These are phyloP conservation scores for Meriones psammophilus DNA, from an alignment of 2,797 vertebrate genomes.

Conservation along the genomic window DNA sequence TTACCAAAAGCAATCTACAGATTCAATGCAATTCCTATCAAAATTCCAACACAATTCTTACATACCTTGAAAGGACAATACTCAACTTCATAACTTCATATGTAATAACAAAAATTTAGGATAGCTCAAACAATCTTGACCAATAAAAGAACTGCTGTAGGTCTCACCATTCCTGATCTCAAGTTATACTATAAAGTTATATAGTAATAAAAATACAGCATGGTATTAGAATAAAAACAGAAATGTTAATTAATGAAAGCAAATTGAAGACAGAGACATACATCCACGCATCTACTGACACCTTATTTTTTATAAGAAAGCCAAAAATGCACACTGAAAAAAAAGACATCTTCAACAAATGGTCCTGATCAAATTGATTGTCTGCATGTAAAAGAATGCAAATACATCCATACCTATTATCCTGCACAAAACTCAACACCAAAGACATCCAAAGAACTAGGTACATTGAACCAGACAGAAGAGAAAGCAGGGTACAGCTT, in stretches of 20 bases:
- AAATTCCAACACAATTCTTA: background rate
- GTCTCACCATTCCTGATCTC: background rate
- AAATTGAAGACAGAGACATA: background rate
- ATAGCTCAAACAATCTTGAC: background rate
- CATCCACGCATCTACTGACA: background rate
- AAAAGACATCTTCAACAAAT: background rate
- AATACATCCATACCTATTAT: background rate
- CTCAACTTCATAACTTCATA: background rate
- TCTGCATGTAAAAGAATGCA: background rate
- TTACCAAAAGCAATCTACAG: background rate
- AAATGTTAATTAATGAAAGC: background rate
- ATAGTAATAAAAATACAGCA: background rate
- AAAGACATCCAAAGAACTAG: background rate
- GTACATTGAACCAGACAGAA: background rate
- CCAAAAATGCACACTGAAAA: background rate
- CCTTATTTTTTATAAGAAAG: background rate
- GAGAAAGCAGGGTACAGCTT: background rate
- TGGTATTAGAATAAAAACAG: background rate
- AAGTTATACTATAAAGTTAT: background rate
- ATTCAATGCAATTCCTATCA: background rate
- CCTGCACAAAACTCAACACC: background rate
- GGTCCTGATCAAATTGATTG: background rate
- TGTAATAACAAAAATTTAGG: background rate
- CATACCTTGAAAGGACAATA: background rate
- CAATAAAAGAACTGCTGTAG: background rate